Conservation (phyloP, 1,140 invertebrate species). For the Tetraneura akinire region DNA sequence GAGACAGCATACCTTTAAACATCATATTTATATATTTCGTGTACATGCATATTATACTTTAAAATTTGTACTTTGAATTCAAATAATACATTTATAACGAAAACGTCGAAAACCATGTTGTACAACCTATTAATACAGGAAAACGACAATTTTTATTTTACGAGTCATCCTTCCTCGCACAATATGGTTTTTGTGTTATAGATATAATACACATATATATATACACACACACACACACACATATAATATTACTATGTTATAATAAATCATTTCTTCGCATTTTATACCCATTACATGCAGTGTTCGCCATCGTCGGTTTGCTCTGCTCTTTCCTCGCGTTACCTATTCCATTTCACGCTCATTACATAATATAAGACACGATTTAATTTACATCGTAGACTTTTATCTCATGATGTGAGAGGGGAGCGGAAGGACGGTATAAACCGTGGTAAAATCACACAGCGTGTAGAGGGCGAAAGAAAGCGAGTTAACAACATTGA, state of each 20-base stretch:
- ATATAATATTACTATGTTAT: not conserved
- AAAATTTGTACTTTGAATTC: too few relatives aligned
- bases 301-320: not conserved
- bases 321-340: not conserved
- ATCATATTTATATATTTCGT: too few relatives aligned
- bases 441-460: too few relatives aligned
- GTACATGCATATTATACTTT: too few relatives aligned
- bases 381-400: constrained; percentile 1
- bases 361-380: too few relatives aligned
- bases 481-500: constrained; percentile 2
- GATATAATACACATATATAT: too few relatives aligned
- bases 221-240: too few relatives aligned
- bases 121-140: too few relatives aligned
- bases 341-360: not conserved
- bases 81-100: too few relatives aligned
- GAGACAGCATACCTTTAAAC: too few relatives aligned
- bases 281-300: not conserved
- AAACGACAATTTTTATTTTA: not conserved
- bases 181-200: constrained; percentile 28
- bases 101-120: too few relatives aligned
- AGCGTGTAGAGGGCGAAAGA: constrained; percentile 8
- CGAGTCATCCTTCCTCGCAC: constrained; percentile 40
- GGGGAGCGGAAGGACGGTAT: too few relatives aligned
- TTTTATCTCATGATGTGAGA: not conserved
- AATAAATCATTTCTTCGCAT: constrained; percentile 5